Conservation (phyloP, 23 tunicate species). For the Phallusia fumigata region DNA sequence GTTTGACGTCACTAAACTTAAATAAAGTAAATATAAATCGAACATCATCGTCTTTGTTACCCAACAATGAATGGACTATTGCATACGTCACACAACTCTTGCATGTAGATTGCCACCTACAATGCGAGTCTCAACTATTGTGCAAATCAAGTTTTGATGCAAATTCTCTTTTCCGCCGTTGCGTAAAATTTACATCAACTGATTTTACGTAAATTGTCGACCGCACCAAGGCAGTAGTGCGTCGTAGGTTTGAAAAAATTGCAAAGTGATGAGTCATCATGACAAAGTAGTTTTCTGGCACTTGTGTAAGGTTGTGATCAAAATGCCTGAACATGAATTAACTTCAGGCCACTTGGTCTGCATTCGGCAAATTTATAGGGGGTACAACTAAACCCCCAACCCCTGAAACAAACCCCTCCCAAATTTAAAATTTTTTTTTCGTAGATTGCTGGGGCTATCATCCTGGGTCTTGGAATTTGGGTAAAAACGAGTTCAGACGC, state of each 20-base stretch:
- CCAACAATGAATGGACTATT: background rate
- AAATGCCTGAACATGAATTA: too few species aligned
- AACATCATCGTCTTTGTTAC: background rate
- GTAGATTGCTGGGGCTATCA: background rate
- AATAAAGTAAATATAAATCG: too few species aligned
- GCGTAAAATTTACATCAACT: background rate
- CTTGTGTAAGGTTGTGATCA: too few species aligned
- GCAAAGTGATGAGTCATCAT: too few species aligned
- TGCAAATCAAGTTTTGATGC: background rate
- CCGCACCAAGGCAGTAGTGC: background rate
- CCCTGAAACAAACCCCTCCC: too few species aligned
- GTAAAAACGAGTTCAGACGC: conserved; percentile 1
- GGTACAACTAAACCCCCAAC: too few species aligned
- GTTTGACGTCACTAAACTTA: too few species aligned
- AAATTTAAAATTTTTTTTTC: too few species aligned
- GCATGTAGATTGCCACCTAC: background rate
- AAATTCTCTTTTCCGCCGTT: background rate
- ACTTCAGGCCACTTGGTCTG: too few species aligned
- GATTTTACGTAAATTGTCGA: background rate
- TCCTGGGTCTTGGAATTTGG: background rate
- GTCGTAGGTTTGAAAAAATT: too few species aligned
- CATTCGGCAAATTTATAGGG: too few species aligned
- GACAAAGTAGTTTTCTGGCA: too few species aligned
- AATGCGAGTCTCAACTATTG: background rate
- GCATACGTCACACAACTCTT: background rate